A percentile compares a stretch with the other conserved stretches of the same genome.
Conservation (phyloP, 2,113 vertebrate species). For the Bubo blakistoni region DNA sequence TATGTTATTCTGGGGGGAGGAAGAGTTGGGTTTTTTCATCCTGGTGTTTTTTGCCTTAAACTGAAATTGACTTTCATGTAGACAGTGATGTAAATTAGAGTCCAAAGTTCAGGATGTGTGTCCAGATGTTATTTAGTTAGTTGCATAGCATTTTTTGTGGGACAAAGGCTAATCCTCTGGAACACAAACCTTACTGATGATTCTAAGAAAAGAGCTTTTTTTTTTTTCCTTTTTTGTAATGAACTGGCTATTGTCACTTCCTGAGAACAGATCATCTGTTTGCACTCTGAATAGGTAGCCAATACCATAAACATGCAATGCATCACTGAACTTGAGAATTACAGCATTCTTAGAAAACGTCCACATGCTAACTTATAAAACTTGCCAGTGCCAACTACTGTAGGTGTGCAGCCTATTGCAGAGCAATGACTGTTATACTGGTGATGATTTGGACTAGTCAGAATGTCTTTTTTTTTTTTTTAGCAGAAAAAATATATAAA, state of each 20-base stretch:
- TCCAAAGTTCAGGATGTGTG: neutral
- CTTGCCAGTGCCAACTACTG: fast-evolving
- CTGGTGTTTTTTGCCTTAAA: neutral
- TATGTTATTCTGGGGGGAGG: fast-evolving
- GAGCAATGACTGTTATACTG: fast-evolving
- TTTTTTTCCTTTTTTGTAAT: neutral
- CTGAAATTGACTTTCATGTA: neutral
- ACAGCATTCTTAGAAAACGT: neutral
- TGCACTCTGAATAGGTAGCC: too few relatives aligned
- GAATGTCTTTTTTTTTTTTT: too few relatives aligned
- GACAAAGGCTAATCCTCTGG: neutral
- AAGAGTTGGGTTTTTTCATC: neutral
- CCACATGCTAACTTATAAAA: neutral
- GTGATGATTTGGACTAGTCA: neutral
- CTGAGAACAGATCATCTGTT: neutral
- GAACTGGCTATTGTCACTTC: neutral
- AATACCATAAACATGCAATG: neutral
- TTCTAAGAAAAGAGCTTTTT: neutral
- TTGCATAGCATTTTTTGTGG: neutral
- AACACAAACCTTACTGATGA: neutral
- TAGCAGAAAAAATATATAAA: neutral
- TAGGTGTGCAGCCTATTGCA: neutral
- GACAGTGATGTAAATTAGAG: neutral
- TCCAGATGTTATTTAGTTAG: neutral
- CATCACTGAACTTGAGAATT: neutral